These are phyloP conservation scores for Calidris pygmaea DNA, from an alignment of 2,113 vertebrate species.

Conservation along the genomic window DNA sequence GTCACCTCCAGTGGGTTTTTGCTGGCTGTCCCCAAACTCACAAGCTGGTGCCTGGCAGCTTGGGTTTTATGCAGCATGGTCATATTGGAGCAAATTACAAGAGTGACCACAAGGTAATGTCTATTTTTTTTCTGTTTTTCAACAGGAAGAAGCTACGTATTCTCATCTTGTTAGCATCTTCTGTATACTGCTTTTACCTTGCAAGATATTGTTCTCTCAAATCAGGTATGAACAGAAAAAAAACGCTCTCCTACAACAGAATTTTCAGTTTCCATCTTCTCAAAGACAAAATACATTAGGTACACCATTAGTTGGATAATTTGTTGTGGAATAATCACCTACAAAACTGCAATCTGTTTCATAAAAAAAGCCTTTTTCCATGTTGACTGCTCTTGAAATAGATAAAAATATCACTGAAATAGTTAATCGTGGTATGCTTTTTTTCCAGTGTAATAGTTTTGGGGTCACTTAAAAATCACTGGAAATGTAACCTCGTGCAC, in stretches of 20 bases:
- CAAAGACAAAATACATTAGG: neutral
- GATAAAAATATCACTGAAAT: constrained; percentile 55
- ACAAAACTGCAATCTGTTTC: neutral
- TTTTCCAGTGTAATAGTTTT: constrained; percentile 51
- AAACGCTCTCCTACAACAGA: neutral
- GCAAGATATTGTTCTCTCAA: neutral
- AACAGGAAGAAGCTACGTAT: neutral
- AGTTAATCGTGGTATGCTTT: constrained; percentile 49
- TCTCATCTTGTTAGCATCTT: neutral
- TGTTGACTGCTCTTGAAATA: neutral
- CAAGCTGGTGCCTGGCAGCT: neutral
- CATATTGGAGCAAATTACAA: neutral
- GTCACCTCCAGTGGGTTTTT: neutral
- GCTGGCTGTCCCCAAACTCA: neutral
- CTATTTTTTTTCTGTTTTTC: neutral
- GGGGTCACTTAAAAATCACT: constrained; percentile 67
- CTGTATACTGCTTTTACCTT: neutral
- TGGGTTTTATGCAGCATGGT: neutral
- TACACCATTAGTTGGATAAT: neutral
- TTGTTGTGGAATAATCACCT: neutral
- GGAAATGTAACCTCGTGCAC: constrained; percentile 55
- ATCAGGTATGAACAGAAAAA: neutral
- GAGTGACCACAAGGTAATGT: neutral
- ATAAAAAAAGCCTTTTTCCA: neutral
- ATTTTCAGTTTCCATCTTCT: neutral